These are phyloP conservation scores for Muscidifurax raptorellus DNA, from an alignment of 1,140 invertebrate species.

Conservation along the genomic window DNA sequence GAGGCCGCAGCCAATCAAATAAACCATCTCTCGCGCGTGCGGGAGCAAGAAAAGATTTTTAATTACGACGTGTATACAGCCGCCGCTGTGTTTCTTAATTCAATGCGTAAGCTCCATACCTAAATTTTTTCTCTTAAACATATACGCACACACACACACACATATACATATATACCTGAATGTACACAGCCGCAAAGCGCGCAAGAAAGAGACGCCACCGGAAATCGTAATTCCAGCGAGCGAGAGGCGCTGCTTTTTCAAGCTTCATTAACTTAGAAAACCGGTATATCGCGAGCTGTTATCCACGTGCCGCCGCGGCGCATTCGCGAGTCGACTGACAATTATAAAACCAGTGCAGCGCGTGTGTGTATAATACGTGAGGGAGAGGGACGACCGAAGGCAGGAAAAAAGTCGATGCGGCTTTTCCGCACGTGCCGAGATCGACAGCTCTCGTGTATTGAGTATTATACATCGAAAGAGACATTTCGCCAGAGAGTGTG, in stretches of 20 bases:
- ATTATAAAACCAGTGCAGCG: constrained; percentile 55
- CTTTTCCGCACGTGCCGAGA: background rate
- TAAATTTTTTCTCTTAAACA: background rate
- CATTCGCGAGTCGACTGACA: constrained; percentile 56
- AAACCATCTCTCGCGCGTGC: no score
- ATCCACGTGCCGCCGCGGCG: no score
- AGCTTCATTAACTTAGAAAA: constrained; percentile 63
- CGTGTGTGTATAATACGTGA: no score
- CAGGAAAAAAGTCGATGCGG: constrained; percentile 17
- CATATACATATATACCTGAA: no score
- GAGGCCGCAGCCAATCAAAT: no score
- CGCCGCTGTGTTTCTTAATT: background rate
- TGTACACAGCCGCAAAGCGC: no score
- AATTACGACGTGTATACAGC: background rate
- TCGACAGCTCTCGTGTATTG: background rate
- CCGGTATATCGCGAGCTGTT: constrained; percentile 30
- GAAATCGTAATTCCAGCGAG: constrained; percentile 65
- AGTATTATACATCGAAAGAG: no score
- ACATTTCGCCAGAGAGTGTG: no score
- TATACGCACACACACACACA: no score
- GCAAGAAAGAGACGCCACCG: constrained; percentile 67
- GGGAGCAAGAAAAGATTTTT: background rate
- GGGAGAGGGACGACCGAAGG: background rate
- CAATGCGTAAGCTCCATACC: no score
- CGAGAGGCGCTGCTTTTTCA: constrained; percentile 50